A percentile compares a stretch with the other conserved stretches of the same genome.
phyloP scores from a whole-genome alignment of 2,888 invertebrate genomes.

The Helicoverpa assulta region DNA sequence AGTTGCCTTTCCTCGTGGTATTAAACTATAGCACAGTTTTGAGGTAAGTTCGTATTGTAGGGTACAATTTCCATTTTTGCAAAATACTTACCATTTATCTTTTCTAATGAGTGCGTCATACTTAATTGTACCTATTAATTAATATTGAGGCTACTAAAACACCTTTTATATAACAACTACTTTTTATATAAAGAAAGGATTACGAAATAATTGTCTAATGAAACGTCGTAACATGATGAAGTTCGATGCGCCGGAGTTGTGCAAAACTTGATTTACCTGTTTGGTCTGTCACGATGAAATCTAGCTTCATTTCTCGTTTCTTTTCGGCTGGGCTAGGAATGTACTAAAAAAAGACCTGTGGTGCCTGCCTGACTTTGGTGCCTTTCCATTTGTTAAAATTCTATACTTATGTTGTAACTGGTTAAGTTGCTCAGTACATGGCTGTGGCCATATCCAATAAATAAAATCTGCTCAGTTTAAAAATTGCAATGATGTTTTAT shows the following conservation, averaged over 20 bases:
- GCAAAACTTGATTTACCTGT: constrained; percentile 81
- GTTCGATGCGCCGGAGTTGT: constrained; percentile 74
- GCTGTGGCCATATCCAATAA: not conserved
- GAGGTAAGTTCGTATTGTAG: not conserved
- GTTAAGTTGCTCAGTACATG: too few species aligned
- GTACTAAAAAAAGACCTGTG: constrained; percentile 13
- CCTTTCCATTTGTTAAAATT: not conserved
- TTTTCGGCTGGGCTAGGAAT: constrained; percentile 51
- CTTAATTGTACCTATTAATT: too few species aligned
- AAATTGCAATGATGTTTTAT: not conserved
- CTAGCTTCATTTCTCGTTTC: constrained; percentile 63
- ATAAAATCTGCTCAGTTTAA: not conserved
- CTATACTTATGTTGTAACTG: too few species aligned
- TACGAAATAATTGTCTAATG: constrained; percentile 55
- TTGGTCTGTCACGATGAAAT: constrained; percentile 68
- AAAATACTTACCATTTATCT: not conserved
- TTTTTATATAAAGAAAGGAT: constrained; percentile 29
- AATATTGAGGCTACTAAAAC: too few species aligned
- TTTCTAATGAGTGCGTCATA: not conserved
- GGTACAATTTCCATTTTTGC: too few species aligned
- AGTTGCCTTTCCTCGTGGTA: constrained; percentile 1
- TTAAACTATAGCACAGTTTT: not conserved
- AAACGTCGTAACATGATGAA: constrained; percentile 62
- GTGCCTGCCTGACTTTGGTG: not conserved
- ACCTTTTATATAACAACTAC: not conserved